phyloP scores from a whole-genome alignment of 1,140 invertebrate species.

The Lamellibrachia luymesi region DNA sequence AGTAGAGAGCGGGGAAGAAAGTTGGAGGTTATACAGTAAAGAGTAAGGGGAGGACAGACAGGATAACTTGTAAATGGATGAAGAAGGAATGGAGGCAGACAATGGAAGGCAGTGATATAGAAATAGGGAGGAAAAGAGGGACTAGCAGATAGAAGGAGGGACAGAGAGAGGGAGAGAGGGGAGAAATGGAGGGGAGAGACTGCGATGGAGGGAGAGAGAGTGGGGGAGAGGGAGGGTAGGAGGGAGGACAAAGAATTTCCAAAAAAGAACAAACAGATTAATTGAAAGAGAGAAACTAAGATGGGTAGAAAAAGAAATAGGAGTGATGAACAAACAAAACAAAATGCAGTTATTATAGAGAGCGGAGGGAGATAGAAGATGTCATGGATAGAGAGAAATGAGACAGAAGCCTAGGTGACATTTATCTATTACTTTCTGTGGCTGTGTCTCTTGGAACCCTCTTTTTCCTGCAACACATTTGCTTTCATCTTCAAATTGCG shows the following conservation, averaged over 20 bases:
- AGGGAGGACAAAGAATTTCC: too few species aligned
- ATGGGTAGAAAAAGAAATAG: background rate
- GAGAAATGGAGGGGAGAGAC: too few species aligned
- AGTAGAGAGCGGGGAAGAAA: background rate
- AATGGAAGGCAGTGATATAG: slow-evolving; percentile 9
- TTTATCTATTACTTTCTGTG: background rate
- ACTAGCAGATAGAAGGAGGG: background rate
- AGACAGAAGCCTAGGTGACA: background rate
- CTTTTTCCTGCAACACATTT: background rate
- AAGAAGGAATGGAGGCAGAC: background rate
- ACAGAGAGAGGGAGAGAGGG: slow-evolving; percentile 16
- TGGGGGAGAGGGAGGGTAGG: too few species aligned
- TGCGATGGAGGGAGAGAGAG: background rate
- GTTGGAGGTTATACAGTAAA: too few species aligned
- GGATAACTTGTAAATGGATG: too few species aligned
- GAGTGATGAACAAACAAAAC: background rate
- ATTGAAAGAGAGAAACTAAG: too few species aligned
- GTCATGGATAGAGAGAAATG: background rate
- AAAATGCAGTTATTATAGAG: background rate
- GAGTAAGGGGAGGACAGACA: too few species aligned
- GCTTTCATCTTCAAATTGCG: background rate
- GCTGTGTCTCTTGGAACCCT: background rate
- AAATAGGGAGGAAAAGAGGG: slow-evolving; percentile 14
- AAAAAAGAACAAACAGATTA: too few species aligned
- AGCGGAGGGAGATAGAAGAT: background rate